phyloP scores from a whole-genome alignment of 2,797 vertebrate species.

The Poeciliopsis paucimaculata region DNA sequence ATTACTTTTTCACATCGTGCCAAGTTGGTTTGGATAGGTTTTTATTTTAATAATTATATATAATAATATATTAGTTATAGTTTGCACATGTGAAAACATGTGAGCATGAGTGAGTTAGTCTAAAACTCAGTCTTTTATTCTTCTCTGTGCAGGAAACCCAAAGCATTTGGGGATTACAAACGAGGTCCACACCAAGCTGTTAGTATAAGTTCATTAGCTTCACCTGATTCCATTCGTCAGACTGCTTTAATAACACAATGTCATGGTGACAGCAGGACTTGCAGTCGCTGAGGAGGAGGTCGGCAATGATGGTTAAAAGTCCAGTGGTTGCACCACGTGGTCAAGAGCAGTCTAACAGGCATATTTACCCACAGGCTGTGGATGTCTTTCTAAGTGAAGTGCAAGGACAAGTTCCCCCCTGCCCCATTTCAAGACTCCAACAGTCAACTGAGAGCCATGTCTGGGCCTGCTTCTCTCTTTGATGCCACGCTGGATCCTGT shows the following conservation, averaged over 20 bases:
- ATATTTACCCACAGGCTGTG: slow-evolving; percentile 34
- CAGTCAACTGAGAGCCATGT: slow-evolving; percentile 38
- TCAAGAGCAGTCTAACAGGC: slow-evolving; percentile 38
- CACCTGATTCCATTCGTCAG: not conserved
- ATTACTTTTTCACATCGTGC: too few species aligned
- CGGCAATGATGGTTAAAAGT: slow-evolving; percentile 38
- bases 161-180: slow-evolving; percentile 5
- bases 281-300: not conserved
- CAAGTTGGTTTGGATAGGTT: too few species aligned
- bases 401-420: slow-evolving; percentile 37
- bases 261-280: not conserved
- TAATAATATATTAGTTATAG: not conserved
- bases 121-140: slow-evolving; percentile 7
- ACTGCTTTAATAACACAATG: not conserved
- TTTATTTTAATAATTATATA: too few species aligned
- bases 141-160: slow-evolving; percentile 34
- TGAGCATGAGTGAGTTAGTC: slow-evolving; percentile 22
- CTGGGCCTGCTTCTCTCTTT: slow-evolving; percentile 48
- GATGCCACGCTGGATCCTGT: slow-evolving; percentile 1
- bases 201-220: slow-evolving; percentile 19
- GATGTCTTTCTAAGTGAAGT: slow-evolving; percentile 32
- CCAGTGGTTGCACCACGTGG: slow-evolving; percentile 29
- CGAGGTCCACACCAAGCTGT: slow-evolving; percentile 14
- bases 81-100: slow-evolving; percentile 2
- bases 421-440: slow-evolving; percentile 21